phyloP scores from a whole-genome alignment of 1,140 invertebrate species.

The Semibalanus balanoides region DNA sequence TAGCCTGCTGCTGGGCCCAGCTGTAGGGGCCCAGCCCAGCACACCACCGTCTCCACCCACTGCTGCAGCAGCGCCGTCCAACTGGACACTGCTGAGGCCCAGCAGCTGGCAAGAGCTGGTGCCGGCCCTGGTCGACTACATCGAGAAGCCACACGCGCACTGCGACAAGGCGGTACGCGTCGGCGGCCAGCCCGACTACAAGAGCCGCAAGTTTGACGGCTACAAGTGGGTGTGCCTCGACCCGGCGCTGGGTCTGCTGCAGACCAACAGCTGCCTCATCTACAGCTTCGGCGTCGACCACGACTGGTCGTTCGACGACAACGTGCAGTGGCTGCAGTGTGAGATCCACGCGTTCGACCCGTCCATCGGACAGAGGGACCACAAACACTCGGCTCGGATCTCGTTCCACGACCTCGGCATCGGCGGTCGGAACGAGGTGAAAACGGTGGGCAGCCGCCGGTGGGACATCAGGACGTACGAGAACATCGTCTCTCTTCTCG shows the following conservation, averaged over 20 bases:
- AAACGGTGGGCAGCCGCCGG: background rate
- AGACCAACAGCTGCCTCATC: conserved; percentile 6
- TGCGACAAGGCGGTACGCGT: background rate
- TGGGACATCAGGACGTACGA: background rate
- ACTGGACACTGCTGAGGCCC: too few relatives aligned
- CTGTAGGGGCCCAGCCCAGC: too few relatives aligned
- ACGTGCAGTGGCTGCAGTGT: background rate
- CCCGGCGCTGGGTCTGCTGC: background rate
- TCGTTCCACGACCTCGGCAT: background rate
- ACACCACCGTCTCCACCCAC: too few relatives aligned
- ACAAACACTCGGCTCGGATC: background rate
- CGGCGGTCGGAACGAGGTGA: background rate
- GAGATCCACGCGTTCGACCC: background rate
- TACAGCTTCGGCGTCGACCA: conserved; percentile 10
- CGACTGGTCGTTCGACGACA: conserved; percentile 12
- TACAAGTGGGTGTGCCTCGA: conserved; percentile 1
- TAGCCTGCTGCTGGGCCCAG: too few relatives aligned
- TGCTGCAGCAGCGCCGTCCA: too few relatives aligned
- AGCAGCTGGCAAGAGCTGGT: background rate
- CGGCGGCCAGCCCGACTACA: background rate
- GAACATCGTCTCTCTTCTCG: background rate
- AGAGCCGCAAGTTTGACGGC: background rate
- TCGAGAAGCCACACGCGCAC: background rate
- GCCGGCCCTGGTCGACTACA: background rate
- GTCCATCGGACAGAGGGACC: background rate